These are phyloP conservation scores for Stomorhina lunata DNA, from an alignment of 2,888 invertebrate genomes.

Conservation along the genomic window DNA sequence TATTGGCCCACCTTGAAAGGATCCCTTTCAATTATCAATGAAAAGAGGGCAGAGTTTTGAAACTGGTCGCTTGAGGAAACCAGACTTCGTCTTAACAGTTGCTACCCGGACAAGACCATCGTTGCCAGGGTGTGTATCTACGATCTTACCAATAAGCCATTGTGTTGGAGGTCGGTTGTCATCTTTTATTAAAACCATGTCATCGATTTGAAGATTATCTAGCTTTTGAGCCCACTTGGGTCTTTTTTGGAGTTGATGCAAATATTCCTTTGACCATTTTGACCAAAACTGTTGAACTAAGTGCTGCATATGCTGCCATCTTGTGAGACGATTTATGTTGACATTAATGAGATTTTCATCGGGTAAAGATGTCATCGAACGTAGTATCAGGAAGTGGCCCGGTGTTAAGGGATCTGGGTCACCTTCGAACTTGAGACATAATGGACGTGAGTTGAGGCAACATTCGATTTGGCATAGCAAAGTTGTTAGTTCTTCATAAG, in stretches of 20 bases:
- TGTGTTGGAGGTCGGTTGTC: slow-evolving; percentile 26
- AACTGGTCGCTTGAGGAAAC: slow-evolving; percentile 23
- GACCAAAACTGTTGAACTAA: slow-evolving; percentile 58
- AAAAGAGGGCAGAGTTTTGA: slow-evolving; percentile 29
- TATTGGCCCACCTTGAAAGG: too few species aligned
- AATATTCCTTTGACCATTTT: slow-evolving; percentile 54
- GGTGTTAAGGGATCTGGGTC: slow-evolving; percentile 66
- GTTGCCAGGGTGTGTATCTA: slow-evolving; percentile 31
- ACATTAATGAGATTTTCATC: slow-evolving; percentile 29
- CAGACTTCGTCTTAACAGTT: slow-evolving; percentile 22
- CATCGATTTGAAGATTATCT: slow-evolving; percentile 43
- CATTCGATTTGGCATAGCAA: slow-evolving; percentile 72
- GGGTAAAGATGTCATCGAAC: slow-evolving; percentile 18
- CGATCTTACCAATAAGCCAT: slow-evolving; percentile 36
- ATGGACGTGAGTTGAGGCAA: slow-evolving; percentile 72
- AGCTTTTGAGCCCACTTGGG: slow-evolving; percentile 48
- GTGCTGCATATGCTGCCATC: slow-evolving; percentile 57
- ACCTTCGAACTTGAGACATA: slow-evolving; percentile 66
- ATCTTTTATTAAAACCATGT: slow-evolving; percentile 51
- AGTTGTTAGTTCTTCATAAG: slow-evolving; percentile 72
- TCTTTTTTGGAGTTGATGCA: slow-evolving; percentile 42
- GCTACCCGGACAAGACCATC: slow-evolving; percentile 34
- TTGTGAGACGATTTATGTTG: slow-evolving; percentile 27
- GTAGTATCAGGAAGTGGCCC: slow-evolving; percentile 61
- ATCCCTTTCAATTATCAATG: slow-evolving; percentile 5